A percentile compares a stretch with the other conserved stretches of the same genome.
These are phyloP conservation scores for Chaetogeoica ovagalla DNA, from an alignment of 2,888 invertebrate genomes.

Conservation along the genomic window DNA sequence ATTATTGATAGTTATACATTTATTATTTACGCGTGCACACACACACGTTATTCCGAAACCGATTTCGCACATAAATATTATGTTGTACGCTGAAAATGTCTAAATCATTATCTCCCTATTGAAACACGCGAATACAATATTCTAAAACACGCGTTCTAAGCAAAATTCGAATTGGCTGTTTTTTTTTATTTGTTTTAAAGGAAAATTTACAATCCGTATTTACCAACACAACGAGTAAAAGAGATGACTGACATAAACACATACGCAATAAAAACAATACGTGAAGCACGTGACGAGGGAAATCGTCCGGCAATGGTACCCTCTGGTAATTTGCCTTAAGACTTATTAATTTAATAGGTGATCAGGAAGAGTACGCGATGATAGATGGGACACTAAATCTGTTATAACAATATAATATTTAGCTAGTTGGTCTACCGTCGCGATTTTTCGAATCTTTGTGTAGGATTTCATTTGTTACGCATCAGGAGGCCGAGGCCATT, in stretches of 20 bases:
- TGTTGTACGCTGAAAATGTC: too few relatives aligned
- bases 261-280: neutral
- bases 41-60: too few relatives aligned
- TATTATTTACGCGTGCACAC: too few relatives aligned
- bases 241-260: neutral
- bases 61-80: too few relatives aligned
- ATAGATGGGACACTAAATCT: constrained; percentile 3
- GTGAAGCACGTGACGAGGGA: neutral
- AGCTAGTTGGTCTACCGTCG: neutral
- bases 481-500: neutral
- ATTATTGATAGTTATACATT: too few relatives aligned
- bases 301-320: neutral
- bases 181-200: too few relatives aligned
- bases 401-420: neutral
- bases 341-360: neutral
- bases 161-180: too few relatives aligned
- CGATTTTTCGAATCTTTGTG: neutral
- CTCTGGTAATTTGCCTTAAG: too few relatives aligned
- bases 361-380: neutral
- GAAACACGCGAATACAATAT: too few relatives aligned
- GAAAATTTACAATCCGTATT: too few relatives aligned
- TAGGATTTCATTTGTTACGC: neutral
- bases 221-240: neutral
- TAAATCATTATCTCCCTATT: too few relatives aligned
- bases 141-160: too few relatives aligned